Evolutionary conservation across 2,797 vertebrate genomes (phyloP).

Genomic region (Galago senegalensis): DNA sequence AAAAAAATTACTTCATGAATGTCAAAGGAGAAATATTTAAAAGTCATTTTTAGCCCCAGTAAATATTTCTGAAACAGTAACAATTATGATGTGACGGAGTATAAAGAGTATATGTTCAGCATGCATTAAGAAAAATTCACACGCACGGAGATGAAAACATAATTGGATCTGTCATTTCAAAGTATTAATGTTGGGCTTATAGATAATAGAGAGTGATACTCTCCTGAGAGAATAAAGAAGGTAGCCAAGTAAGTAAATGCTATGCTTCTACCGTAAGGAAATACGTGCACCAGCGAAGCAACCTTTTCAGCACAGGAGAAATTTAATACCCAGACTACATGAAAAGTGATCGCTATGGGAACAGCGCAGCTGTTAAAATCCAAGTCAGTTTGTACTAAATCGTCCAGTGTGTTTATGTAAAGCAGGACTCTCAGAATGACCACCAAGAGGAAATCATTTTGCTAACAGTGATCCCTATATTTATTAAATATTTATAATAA

Average conservation of each 20-base stretch:
- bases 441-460: slow-evolving; percentile 87
- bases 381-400: slow-evolving; percentile 89
- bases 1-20: slow-evolving; percentile 63
- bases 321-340: slow-evolving; percentile 88
- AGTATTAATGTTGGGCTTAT: slow-evolving; percentile 82
- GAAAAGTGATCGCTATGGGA: slow-evolving; percentile 91
- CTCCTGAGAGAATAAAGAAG: slow-evolving; percentile 83
- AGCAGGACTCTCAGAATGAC: slow-evolving; percentile 84
- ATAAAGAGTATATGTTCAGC: slow-evolving; percentile 75
- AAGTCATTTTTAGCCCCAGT: slow-evolving; percentile 71
- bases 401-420: slow-evolving; percentile 86
- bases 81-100: slow-evolving; percentile 64
- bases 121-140: slow-evolving; percentile 57
- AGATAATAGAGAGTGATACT: slow-evolving; percentile 84
- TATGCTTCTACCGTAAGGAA: slow-evolving; percentile 89
- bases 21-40: slow-evolving; percentile 68
- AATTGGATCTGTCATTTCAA: slow-evolving; percentile 87
- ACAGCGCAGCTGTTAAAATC: slow-evolving; percentile 89
- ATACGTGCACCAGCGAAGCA: slow-evolving; percentile 84
- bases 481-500: slow-evolving; percentile 70
- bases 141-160: slow-evolving; percentile 53
- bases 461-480: slow-evolving; percentile 76
- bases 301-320: slow-evolving; percentile 89
- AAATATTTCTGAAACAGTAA: slow-evolving; percentile 69
- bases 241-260: slow-evolving; percentile 86